Evolutionary conservation across 2,797 vertebrate genomes (phyloP), one percentile per base, ranked within the genome.

Genomic region (Sebastes oblongus): DNA sequence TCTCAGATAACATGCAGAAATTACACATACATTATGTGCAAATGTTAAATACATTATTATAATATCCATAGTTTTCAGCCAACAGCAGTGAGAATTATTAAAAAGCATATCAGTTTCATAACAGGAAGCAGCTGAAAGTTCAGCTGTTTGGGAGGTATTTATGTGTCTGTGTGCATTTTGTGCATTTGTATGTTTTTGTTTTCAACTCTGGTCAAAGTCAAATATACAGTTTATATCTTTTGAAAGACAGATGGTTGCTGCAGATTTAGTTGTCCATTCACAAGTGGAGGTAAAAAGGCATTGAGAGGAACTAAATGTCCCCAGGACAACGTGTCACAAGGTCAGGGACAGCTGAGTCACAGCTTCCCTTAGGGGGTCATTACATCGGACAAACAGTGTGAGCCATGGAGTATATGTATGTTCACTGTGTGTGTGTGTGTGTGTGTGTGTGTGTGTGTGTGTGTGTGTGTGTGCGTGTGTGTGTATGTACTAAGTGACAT

Each of bases 321-420:
- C 34, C 69, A 56, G 59, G 10, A 42, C 50, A 50, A 50, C 18
- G 25, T 39, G 46, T 82, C 68, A 66, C 50, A 73, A 24, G 62
- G 68, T 78, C n/a, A 27, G 24, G 30, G 66, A 68, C 14, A 52
- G 29, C 62, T 82, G 62, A 71, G 66, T 83, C 77, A 78, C 65
- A 30, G 72, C 32, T 78, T 80, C 55, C 50, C n/a, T n/a, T 36
- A 54, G 64, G 24, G 76, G 70, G 59, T 79, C 36, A 76, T 46
- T 60, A 58, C 56, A 73, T 9, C 5, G 54, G 66, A 65, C 50
- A 77, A 67, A 78, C 84, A 58, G 70, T 27, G n/a, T 34, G 12
- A 78, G 20, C 18, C 14, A 66, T 46, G 24, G 36, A 70, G n/a
- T 58, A 64, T 72, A 62, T 80, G 32, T 75, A 36, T 36, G 36